Conservation (phyloP, 2,888 invertebrate species). For the Euclidia mi region DNA sequence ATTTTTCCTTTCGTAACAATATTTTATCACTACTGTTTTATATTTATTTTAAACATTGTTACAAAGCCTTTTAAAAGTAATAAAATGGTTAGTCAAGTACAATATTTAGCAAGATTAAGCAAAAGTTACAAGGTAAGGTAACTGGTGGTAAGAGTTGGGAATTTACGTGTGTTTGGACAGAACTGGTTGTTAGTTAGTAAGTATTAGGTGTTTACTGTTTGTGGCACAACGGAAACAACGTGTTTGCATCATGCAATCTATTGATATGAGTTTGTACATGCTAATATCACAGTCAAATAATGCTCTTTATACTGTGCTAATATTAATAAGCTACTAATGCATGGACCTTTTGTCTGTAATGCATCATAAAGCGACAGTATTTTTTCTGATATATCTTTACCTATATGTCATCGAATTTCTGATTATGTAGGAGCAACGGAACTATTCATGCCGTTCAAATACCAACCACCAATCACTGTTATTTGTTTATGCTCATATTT, state of each 20-base stretch:
- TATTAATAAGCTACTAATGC: too few relatives aligned
- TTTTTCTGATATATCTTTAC: too few relatives aligned
- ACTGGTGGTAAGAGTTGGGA: conserved; percentile 25
- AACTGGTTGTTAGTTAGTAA: conserved; percentile 16
- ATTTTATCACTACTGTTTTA: not conserved
- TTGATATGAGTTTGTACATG: not conserved
- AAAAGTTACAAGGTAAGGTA: conserved; percentile 26
- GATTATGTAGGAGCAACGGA: too few relatives aligned
- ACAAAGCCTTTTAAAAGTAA: not conserved
- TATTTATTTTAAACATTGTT: not conserved
- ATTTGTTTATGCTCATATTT: too few relatives aligned
- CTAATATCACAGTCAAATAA: not conserved
- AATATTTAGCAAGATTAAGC: conserved; percentile 1
- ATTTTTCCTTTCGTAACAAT: not conserved
- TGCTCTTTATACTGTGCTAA: too few relatives aligned
- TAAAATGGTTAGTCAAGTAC: conserved; percentile 1
- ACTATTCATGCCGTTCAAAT: too few relatives aligned
- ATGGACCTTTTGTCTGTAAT: too few relatives aligned
- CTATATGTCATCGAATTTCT: too few relatives aligned
- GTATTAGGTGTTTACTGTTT: not conserved
- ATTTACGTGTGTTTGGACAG: conserved; percentile 28
- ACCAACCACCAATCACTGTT: too few relatives aligned
- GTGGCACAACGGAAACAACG: conserved; percentile 4
- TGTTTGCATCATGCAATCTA: conserved; percentile 6
- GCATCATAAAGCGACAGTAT: too few relatives aligned